A percentile compares a stretch with the other conserved stretches of the same genome.
phyloP scores from a whole-genome alignment of 2,113 vertebrate species.

The Falcunculus frontatus region DNA sequence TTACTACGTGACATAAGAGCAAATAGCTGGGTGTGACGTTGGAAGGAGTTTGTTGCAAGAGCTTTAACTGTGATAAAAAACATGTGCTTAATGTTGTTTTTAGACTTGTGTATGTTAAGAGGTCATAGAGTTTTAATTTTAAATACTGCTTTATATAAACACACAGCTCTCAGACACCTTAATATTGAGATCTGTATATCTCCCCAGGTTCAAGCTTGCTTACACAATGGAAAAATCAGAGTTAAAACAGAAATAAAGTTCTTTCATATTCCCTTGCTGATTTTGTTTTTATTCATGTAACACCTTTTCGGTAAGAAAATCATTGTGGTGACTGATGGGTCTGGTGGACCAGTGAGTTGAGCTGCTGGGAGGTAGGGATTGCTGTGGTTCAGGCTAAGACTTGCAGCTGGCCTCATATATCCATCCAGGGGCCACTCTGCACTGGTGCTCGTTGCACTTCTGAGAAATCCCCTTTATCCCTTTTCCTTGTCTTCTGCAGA shows the following conservation, averaged over 20 bases:
- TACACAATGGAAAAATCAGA: conserved; percentile 13
- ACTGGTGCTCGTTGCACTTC: not conserved
- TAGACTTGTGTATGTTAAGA: conserved; percentile 41
- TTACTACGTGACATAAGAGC: conserved; percentile 33
- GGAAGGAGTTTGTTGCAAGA: conserved; percentile 14
- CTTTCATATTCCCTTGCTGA: not conserved
- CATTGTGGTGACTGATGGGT: not conserved
- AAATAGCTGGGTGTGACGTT: conserved; percentile 22
- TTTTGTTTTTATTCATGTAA: not conserved
- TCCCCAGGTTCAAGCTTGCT: not conserved
- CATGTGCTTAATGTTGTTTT: conserved; percentile 59
- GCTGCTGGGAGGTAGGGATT: not conserved
- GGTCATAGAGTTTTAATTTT: conserved; percentile 50
- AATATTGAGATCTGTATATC: not conserved
- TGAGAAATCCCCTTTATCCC: not conserved
- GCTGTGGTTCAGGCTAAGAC: not conserved
- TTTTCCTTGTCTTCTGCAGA: not conserved
- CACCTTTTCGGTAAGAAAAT: not conserved
- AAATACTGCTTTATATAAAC: conserved; percentile 36
- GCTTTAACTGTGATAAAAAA: conserved; percentile 36
- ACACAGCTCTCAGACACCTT: not conserved
- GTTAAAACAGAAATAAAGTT: not conserved
- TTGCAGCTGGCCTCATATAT: not conserved
- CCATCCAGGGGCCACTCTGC: not conserved
- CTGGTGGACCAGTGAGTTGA: not conserved